These are phyloP conservation scores for Troides helena DNA, from an alignment of 2,888 invertebrate species.

Conservation along the genomic window DNA sequence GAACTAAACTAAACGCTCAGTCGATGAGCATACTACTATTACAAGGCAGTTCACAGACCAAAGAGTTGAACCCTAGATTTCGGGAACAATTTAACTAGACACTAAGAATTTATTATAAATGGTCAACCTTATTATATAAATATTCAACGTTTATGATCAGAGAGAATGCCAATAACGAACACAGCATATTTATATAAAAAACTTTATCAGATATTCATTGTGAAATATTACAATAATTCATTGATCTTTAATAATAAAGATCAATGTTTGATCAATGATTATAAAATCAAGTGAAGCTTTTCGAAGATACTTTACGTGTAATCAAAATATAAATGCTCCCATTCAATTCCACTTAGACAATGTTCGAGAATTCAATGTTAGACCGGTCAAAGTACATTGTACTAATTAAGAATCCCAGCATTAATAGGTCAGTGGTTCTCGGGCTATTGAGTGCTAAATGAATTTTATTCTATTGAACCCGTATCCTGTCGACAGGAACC, in stretches of 20 bases:
- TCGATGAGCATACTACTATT: neutral
- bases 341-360: neutral
- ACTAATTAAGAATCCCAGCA: neutral
- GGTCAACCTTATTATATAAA: too few relatives aligned
- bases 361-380: neutral
- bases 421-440: neutral
- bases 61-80: too few relatives aligned
- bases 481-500: neutral
- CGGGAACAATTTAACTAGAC: too few relatives aligned
- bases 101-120: too few relatives aligned
- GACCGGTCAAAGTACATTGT: neutral
- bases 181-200: too few relatives aligned
- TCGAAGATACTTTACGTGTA: neutral
- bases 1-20: conserved; percentile 8
- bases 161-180: too few relatives aligned
- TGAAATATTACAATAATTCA: too few relatives aligned
- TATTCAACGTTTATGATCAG: too few relatives aligned
- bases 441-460: neutral
- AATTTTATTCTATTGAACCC: neutral
- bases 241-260: too few relatives aligned
- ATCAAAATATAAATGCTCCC: neutral
- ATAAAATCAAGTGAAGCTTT: neutral
- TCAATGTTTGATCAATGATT: too few relatives aligned
- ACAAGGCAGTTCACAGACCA: neutral
- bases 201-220: neutral